Conservation (phyloP, 2,888 invertebrate genomes). For the Homarus gammarus region DNA sequence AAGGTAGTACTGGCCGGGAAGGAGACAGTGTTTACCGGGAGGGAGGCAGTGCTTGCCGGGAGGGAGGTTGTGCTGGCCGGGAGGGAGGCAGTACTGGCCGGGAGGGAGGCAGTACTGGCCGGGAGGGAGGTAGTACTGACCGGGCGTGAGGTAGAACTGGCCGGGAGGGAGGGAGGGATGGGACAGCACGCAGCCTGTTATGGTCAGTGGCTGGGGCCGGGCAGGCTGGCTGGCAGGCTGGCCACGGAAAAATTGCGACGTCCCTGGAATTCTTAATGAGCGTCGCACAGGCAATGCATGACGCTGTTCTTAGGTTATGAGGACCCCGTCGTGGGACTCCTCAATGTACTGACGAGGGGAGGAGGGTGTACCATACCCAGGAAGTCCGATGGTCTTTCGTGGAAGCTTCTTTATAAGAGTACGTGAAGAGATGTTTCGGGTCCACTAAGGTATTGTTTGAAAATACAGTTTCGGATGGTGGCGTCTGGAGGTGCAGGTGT, state of each 20-base stretch:
- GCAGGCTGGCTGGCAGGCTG: constrained; percentile 9
- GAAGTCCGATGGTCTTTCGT: neutral
- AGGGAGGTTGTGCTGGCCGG: too few relatives aligned
- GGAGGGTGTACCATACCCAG: neutral
- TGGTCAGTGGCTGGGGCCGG: constrained; percentile 25
- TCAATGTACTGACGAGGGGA: neutral
- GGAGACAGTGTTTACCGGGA: neutral
- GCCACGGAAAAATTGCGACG: constrained; percentile 16
- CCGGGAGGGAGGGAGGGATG: too few relatives aligned
- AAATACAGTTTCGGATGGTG: neutral
- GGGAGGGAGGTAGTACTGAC: too few relatives aligned
- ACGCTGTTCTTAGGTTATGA: neutral
- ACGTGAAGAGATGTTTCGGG: neutral
- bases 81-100: too few relatives aligned
- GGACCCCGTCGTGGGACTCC: neutral
- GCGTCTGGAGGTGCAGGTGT: neutral
- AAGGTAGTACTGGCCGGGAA: too few relatives aligned
- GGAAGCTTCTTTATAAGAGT: neutral
- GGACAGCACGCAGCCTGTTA: constrained; percentile 16
- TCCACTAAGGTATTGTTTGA: neutral
- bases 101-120: too few relatives aligned
- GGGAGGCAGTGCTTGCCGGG: neutral
- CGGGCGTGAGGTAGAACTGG: too few relatives aligned
- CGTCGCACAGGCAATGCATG: neutral
- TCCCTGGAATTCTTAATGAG: constrained; percentile 28